These are phyloP conservation scores for Epinephelus cyanopodus DNA, from an alignment of 2,113 vertebrate species.

Conservation along the genomic window DNA sequence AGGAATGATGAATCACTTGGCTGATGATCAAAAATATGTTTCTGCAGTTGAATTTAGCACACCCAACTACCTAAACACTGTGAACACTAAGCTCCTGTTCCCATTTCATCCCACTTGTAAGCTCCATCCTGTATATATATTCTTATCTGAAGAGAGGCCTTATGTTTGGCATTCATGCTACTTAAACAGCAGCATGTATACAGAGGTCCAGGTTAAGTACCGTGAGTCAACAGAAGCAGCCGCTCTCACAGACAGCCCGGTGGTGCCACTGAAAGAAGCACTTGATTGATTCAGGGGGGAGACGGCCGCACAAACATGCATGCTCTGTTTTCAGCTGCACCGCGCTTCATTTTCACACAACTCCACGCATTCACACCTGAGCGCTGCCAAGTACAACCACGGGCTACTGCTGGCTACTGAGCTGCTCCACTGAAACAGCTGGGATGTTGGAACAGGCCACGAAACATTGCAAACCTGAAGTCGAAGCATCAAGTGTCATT, in stretches of 20 bases:
- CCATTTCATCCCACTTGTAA: neutral
- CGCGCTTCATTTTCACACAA: slow-evolving; percentile 2
- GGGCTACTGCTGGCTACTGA: neutral
- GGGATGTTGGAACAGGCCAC: neutral
- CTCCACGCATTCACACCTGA: slow-evolving; percentile 14
- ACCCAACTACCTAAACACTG: neutral
- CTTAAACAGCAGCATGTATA: slow-evolving; percentile 38
- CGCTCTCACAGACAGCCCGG: slow-evolving; percentile 32
- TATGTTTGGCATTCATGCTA: slow-evolving; percentile 31
- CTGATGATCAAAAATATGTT: slow-evolving; percentile 1
- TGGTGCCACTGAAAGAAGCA: slow-evolving; percentile 4
- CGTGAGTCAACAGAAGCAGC: slow-evolving; percentile 32
- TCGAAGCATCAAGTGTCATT: neutral
- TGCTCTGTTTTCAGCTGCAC: slow-evolving; percentile 3
- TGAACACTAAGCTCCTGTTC: slow-evolving; percentile 24
- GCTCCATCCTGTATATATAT: neutral
- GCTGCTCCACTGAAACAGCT: neutral
- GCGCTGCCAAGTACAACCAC: slow-evolving; percentile 17
- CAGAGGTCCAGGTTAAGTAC: slow-evolving; percentile 35
- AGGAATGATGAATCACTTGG: neutral
- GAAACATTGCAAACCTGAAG: neutral
- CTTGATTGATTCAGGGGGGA: slow-evolving; percentile 9
- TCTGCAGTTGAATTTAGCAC: neutral
- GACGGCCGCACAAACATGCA: slow-evolving; percentile 8
- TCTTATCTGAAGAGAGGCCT: slow-evolving; percentile 47